Evolutionary conservation across 2,797 vertebrate genomes (phyloP).

Genomic region (Thamnophis elegans): DNA sequence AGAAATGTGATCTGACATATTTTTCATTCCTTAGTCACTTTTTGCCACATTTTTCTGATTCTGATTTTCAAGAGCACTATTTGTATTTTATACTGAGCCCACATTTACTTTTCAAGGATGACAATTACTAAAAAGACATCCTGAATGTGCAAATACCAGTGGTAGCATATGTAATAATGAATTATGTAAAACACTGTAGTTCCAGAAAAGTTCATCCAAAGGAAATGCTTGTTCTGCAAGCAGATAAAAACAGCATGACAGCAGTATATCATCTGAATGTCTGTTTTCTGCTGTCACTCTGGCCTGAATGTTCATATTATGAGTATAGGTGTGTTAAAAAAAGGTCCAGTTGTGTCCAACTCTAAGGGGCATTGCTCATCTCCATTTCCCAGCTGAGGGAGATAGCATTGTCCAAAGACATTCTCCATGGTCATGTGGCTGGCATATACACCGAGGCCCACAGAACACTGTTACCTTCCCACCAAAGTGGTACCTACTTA

Average conservation of each 20-base stretch:
- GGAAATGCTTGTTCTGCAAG: background rate
- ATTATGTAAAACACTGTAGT: background rate
- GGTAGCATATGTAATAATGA: background rate
- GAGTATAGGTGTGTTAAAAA: background rate
- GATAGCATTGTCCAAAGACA: background rate
- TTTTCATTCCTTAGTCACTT: too few species aligned
- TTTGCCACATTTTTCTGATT: background rate
- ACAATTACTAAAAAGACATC: background rate
- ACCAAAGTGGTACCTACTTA: background rate
- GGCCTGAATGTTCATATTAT: background rate
- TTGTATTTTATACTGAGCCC: background rate
- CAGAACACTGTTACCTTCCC: too few species aligned
- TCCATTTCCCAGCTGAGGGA: background rate
- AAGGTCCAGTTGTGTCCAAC: background rate
- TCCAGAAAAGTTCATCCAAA: background rate
- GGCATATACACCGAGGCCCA: accelerated
- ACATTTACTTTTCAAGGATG: background rate
- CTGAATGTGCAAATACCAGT: background rate
- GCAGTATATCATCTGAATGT: background rate
- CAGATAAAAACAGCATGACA: background rate
- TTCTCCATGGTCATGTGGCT: background rate
- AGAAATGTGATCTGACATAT: background rate
- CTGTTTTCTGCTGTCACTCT: background rate
- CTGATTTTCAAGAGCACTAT: background rate
- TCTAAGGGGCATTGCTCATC: background rate